Evolutionary conservation across 2,113 vertebrate species (phyloP).

Genomic region (Xenopus laevis): DNA sequence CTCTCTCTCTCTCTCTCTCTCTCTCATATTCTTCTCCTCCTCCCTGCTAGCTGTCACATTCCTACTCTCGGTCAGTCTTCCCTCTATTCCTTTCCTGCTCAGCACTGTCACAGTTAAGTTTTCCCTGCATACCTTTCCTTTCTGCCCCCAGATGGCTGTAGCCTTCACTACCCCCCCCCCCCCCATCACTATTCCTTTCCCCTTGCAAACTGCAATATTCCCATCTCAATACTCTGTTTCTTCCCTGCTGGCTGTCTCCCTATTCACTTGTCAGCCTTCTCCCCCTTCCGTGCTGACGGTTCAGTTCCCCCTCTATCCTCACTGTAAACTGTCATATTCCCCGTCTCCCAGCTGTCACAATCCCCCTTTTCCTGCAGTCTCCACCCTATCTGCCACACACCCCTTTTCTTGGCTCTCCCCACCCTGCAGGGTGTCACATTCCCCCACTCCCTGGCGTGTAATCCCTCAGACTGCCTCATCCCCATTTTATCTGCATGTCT

Average conservation of each 20-base stretch:
- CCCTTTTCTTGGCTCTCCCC: background rate
- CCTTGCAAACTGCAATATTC: too few species aligned
- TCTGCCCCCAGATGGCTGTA: too few species aligned
- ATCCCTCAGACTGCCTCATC: too few species aligned
- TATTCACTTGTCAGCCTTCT: background rate
- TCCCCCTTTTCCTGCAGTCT: slow-evolving; percentile 7
- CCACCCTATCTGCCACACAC: slow-evolving; percentile 7
- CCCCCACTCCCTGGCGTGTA: too few species aligned
- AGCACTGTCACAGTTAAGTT: too few species aligned
- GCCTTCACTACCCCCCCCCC: too few species aligned
- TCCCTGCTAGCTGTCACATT: slow-evolving; percentile 41
- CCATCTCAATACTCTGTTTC: background rate
- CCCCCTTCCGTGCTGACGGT: slow-evolving; percentile 1
- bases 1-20: slow-evolving; percentile 9
- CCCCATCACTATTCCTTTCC: too few species aligned
- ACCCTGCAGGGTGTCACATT: background rate
- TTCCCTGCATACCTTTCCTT: too few species aligned
- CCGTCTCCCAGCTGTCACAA: too few species aligned
- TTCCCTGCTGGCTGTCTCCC: slow-evolving; percentile 33
- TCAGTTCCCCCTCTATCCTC: slow-evolving; percentile 24
- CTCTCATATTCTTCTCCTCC: too few species aligned
- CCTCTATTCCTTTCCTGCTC: too few species aligned
- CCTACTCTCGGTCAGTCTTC: background rate
- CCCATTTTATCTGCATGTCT: too few species aligned
- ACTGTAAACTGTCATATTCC: slow-evolving; percentile 14